phyloP scores from a whole-genome alignment of 92 coral and sea anemone genomes.

The Epizoanthus ramosus region DNA sequence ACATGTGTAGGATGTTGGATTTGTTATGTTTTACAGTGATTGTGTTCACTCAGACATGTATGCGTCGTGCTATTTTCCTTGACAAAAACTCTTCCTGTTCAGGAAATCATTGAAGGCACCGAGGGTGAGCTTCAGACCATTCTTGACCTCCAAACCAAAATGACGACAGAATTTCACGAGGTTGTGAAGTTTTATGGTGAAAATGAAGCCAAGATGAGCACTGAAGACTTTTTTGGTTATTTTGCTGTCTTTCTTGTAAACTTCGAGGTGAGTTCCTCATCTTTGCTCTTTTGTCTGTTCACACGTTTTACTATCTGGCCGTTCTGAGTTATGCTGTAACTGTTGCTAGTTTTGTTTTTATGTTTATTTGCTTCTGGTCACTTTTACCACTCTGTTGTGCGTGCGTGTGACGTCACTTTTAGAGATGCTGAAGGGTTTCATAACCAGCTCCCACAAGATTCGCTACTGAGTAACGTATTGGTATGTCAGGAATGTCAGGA shows the following conservation, averaged over 20 bases:
- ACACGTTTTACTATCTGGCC: neutral
- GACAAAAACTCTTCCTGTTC: neutral
- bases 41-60: neutral
- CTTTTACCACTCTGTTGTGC: too few species aligned
- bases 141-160: conserved; percentile 74
- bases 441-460: too few species aligned
- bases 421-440: too few species aligned
- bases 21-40: too few species aligned
- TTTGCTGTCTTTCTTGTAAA: conserved; percentile 88
- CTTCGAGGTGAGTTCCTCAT: conserved; percentile 69
- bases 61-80: neutral
- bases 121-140: conserved; percentile 85
- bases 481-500: too few species aligned
- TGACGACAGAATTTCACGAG: conserved; percentile 72
- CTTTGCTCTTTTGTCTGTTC: neutral
- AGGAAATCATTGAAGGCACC: conserved; percentile 85
- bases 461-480: too few species aligned
- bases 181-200: conserved; percentile 91
- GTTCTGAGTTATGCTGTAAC: neutral
- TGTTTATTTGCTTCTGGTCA: too few species aligned
- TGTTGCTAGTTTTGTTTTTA: too few species aligned
- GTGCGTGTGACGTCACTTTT: too few species aligned
- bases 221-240: conserved; percentile 96
- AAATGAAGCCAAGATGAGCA: conserved; percentile 71
- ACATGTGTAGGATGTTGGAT: neutral